A percentile compares a stretch with the other conserved stretches of the same genome.
These are phyloP conservation scores for Nomada fabriciana DNA, from an alignment of 2,888 invertebrate genomes.

Conservation along the genomic window DNA sequence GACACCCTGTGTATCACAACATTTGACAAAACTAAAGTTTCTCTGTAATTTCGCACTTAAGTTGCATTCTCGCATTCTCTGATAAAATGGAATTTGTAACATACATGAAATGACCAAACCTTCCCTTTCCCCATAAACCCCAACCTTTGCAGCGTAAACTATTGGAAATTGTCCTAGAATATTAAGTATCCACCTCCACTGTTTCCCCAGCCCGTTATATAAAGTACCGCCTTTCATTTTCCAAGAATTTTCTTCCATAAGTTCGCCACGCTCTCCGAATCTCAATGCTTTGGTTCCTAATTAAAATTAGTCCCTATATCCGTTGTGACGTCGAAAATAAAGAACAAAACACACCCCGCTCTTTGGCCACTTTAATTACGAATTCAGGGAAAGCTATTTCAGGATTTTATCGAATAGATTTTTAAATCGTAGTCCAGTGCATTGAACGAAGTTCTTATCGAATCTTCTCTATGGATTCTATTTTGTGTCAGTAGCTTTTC, in stretches of 20 bases:
- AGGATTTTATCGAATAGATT: neutral
- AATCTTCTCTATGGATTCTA: conserved; percentile 2
- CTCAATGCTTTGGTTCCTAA: neutral
- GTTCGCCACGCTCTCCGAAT: conserved; percentile 15
- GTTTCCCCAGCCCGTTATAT: neutral
- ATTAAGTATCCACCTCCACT: no score
- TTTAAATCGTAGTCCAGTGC: conserved; percentile 1
- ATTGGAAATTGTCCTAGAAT: no score
- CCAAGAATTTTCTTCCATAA: conserved; percentile 24
- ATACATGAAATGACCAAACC: no score
- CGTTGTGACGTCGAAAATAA: neutral
- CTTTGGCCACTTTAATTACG: conserved; percentile 19
- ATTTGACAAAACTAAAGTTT: no score
- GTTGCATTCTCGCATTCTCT: no score
- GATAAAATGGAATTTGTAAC: no score
- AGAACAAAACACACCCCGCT: neutral
- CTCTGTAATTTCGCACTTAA: no score
- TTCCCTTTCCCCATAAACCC: no score
- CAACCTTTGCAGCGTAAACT: no score
- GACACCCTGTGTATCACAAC: no score
- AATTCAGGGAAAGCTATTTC: conserved; percentile 16
- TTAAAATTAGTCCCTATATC: conserved; percentile 9
- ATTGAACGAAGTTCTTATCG: neutral
- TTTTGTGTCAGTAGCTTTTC: neutral
- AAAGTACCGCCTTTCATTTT: neutral